Evolutionary conservation across 1,140 invertebrate species (phyloP), one percentile per base, ranked within the genome.

Genomic region (Drosophila micromelanica): DNA sequence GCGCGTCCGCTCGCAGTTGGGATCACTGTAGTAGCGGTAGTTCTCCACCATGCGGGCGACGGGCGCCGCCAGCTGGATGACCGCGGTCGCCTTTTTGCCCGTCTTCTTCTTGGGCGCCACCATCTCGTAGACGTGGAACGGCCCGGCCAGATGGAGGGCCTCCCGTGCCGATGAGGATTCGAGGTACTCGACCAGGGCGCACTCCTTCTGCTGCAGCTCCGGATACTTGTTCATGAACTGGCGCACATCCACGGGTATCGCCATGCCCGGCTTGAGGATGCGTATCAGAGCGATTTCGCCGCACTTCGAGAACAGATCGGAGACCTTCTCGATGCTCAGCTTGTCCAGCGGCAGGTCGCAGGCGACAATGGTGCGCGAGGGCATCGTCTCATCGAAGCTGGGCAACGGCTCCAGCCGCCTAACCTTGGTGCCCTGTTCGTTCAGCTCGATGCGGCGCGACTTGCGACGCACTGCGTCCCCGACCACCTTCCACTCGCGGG

Each of bases 401-500:
- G 98, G 98, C 55, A 99, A 93, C 1, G 98, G 95, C 35, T 97
- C 96, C 12, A 96, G 92, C 46, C 98, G 94, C 9, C 97, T 93
- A n/a, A 99, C 94, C 90, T 99, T 99, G 0, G 97, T 98, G 20
- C 97, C 97, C 46, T 95, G 94, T 52, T 97, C 96, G 92, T 99
- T 99, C 12, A 99, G 95, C 93, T 98, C 95, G 35, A 99, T 93
- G 73, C 96, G 96, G 8, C 94, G 95, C 0, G 97, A 98, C 35
- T 93, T 93, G 7, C 94, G 93, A 65, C 94, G 93, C 64, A 98
- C 93, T 43, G 97, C 96, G 75, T 96, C 95, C 2, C 97, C 97
- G 4, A 98, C 97, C 0, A 97, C 96, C 56, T 97, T 94, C 96
- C 98, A 99, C 90, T 99, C 98, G 90, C 97, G 97, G 5, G 97